These are phyloP conservation scores for Pocillopora meandrina DNA, from an alignment of 92 coral and sea anemone species.

Conservation along the genomic window DNA sequence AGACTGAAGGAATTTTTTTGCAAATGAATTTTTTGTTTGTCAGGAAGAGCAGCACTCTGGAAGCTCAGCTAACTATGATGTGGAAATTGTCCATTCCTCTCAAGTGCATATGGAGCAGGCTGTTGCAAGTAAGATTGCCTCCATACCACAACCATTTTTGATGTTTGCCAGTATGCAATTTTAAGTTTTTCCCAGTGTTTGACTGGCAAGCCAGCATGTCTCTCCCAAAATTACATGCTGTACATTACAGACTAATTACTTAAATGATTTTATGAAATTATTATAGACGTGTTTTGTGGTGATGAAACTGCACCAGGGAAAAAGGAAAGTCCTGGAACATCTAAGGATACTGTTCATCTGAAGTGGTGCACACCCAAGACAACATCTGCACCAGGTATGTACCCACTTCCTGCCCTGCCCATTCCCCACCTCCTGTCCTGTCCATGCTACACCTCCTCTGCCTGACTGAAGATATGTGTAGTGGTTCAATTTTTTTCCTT, in stretches of 20 bases:
- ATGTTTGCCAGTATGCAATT: background rate
- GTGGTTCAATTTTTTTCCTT: too few species aligned
- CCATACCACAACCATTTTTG: background rate
- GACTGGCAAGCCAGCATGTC: too few species aligned
- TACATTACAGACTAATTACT: background rate
- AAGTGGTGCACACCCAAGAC: conserved; percentile 99
- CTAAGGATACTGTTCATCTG: conserved; percentile 83
- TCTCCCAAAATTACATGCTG: background rate
- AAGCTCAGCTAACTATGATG: conserved; percentile 98
- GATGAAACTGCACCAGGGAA: conserved; percentile 55
- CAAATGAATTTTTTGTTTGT: background rate
- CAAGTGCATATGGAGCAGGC: conserved; percentile 91
- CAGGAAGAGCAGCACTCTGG: conserved; percentile 99
- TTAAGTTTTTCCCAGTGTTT: too few species aligned
- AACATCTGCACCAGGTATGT: conserved; percentile 46
- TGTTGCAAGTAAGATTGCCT: conserved; percentile 73
- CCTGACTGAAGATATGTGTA: too few species aligned
- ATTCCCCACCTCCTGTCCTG: too few species aligned
- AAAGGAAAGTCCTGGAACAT: conserved; percentile 57
- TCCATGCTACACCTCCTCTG: too few species aligned
- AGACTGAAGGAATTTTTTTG: too few species aligned
- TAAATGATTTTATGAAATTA: background rate
- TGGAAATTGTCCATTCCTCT: conserved; percentile 89
- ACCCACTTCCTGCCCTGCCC: too few species aligned
- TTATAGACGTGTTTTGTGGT: conserved; percentile 69